phyloP scores from a whole-genome alignment of 2,888 invertebrate species.

The Griposia aprilina region DNA sequence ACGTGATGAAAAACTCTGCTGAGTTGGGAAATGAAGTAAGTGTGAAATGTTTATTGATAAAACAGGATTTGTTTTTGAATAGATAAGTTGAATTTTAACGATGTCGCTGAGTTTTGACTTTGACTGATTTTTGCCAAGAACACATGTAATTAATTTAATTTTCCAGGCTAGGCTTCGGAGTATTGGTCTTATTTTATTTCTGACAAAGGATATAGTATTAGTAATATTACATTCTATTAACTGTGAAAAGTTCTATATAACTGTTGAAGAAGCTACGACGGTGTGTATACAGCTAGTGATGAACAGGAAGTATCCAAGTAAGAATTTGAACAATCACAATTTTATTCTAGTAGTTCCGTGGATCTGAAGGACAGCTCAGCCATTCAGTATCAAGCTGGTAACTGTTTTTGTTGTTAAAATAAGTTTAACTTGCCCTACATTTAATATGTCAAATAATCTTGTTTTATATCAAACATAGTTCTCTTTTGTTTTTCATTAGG shows the following conservation, averaged over 20 bases:
- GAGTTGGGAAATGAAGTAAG: constrained; percentile 7
- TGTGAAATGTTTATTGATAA: neutral
- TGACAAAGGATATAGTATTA: neutral
- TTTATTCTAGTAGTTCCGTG: neutral
- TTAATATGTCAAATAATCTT: too few relatives aligned
- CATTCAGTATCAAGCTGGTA: too few relatives aligned
- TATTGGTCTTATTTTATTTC: neutral
- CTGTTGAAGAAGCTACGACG: constrained; percentile 3
- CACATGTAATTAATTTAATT: neutral
- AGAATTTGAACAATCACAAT: neutral
- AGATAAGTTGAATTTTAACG: neutral
- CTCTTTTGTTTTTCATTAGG: too few relatives aligned
- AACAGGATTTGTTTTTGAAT: neutral
- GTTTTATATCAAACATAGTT: too few relatives aligned
- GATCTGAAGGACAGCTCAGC: too few relatives aligned
- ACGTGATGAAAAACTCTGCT: neutral
- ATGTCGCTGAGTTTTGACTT: too few relatives aligned
- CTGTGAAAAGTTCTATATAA: constrained; percentile 16
- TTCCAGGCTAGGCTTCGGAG: neutral
- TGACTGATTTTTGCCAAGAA: too few relatives aligned
- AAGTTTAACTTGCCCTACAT: too few relatives aligned
- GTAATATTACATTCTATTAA: neutral
- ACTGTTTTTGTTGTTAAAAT: too few relatives aligned
- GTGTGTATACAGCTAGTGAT: constrained; percentile 4
- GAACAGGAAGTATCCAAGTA: neutral